Evolutionary conservation across 2,113 vertebrate genomes (phyloP), one percentile per base, ranked within the genome.

Genomic region (Apteryx owenii): DNA sequence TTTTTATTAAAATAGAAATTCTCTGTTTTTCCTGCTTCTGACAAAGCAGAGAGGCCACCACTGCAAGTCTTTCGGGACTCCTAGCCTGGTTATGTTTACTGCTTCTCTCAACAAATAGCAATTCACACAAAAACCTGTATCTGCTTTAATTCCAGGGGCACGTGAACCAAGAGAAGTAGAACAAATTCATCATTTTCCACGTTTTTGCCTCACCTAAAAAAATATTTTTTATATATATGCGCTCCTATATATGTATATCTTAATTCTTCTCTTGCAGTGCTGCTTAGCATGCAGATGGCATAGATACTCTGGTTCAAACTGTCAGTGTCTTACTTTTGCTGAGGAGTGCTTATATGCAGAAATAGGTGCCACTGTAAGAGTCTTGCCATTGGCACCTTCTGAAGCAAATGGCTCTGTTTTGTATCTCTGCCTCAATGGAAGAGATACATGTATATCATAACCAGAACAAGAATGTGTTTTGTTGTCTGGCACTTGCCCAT

Each of bases 1-100:
- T 93, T 88, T 88, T 69, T 81, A 88, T 83, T 90, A 62, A 91
- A 91, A 31, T 36, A 77, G 60, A 93, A 91, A 79, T 61, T 87
- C 7, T 90, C 33, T 75, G 86, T 54, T 54, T 82, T 89, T 82
- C 70, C 9, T 72, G 9, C 51, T 82, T 93, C 36, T 85, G 54
- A 10, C 68, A 38, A 91, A 66, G 69, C 16, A 12, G 44, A 85
- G 26, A 88, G 56, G 48, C 58, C 36, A 66, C 46, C 72, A 22
- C 64, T 77, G 25, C 28, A 58, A 42, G 46, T 70, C 79, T 66
- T 70, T 42, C 64, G 50, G 11, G 82, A 36, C 46, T 91, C 14
- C 38, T 64, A 51, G 54, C 21, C 79, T 86, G 31, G 25, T 80
- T 90, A 8, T 81, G 19, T 61, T 86, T 64, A 11, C 33, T 84